phyloP scores from a whole-genome alignment of 2,113 vertebrate species.

The Mustelus asterias region DNA sequence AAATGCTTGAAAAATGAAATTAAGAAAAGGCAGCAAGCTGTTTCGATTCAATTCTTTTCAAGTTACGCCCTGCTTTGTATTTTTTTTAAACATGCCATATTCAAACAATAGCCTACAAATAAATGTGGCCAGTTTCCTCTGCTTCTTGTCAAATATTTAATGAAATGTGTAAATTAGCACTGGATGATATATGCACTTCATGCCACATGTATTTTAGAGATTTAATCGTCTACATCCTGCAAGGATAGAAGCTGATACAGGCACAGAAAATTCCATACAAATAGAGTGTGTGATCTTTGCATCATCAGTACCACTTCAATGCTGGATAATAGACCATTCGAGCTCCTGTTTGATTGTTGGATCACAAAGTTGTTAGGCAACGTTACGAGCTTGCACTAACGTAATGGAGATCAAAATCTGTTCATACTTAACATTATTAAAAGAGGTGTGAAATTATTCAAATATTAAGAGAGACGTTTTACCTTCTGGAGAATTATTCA shows the following conservation, averaged over 20 bases:
- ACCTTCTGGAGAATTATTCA: neutral
- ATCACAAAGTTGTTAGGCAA: conserved; percentile 7
- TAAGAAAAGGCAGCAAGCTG: neutral
- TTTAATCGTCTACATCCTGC: neutral
- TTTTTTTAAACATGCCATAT: neutral
- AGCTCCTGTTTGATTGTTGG: neutral
- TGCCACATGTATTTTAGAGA: neutral
- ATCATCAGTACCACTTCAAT: neutral
- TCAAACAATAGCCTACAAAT: neutral
- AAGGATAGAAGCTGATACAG: neutral
- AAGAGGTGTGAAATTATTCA: conserved; percentile 10
- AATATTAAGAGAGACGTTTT: neutral
- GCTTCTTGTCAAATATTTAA: conserved; percentile 7
- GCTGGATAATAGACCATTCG: neutral
- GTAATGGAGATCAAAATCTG: neutral
- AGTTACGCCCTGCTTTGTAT: neutral
- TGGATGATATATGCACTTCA: neutral
- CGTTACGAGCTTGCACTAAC: neutral
- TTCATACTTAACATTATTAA: conserved; percentile 20
- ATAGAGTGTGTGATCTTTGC: neutral
- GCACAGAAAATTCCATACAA: neutral
- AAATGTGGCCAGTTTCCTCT: neutral
- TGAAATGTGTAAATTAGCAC: conserved; percentile 8
- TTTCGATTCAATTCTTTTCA: neutral
- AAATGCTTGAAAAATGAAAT: neutral